These are phyloP conservation scores for Eilema caniola DNA, from an alignment of 2,888 invertebrate species.

Conservation along the genomic window DNA sequence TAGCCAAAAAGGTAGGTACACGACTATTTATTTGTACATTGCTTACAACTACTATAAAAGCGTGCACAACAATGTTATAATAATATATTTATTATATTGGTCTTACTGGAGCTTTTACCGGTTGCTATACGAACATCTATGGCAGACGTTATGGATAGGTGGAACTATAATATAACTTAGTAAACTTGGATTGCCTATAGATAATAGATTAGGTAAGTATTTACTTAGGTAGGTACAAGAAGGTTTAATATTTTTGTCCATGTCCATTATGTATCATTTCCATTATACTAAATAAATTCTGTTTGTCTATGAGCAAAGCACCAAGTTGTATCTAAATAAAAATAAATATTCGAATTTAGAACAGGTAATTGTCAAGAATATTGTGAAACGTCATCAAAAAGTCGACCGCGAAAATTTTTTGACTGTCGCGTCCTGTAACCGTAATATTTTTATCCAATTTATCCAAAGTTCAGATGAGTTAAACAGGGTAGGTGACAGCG, in stretches of 20 bases:
- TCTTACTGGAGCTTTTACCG: too few species aligned
- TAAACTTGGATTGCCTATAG: too few species aligned
- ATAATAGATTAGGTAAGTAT: too few species aligned
- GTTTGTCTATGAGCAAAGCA: not conserved
- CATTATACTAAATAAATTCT: not conserved
- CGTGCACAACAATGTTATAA: too few species aligned
- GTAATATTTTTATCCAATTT: conserved; percentile 38
- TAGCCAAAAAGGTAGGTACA: too few species aligned
- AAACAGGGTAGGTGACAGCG: conserved; percentile 59
- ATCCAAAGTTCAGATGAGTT: conserved; percentile 60
- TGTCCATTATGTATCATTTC: not conserved
- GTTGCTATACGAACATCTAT: too few species aligned
- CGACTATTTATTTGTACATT: too few species aligned
- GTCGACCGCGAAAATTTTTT: conserved; percentile 51
- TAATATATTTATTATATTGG: too few species aligned
- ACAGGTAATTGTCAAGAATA: conserved; percentile 38
- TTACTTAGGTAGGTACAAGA: too few species aligned
- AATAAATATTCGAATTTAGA: conserved; percentile 40
- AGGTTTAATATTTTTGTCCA: not conserved
- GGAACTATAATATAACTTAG: too few species aligned
- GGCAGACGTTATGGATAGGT: too few species aligned
- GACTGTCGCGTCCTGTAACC: conserved; percentile 41
- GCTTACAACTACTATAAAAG: too few species aligned
- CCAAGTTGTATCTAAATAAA: not conserved
- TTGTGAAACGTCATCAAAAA: conserved; percentile 52